Evolutionary conservation across 1,140 invertebrate genomes (phyloP).

Genomic region (Heliconius nattereri): DNA sequence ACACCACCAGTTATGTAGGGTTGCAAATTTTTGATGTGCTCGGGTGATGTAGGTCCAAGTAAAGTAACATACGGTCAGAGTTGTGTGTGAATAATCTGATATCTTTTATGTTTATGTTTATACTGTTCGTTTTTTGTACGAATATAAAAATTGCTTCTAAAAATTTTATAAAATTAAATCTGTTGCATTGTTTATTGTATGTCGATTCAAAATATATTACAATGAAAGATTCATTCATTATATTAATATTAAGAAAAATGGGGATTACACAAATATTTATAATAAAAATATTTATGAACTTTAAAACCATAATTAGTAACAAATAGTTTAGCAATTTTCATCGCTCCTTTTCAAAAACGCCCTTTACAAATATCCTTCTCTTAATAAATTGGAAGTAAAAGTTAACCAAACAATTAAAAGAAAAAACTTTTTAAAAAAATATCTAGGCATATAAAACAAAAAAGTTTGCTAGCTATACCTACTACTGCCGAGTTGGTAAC

Average conservation of each 20-base stretch:
- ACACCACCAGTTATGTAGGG: constrained; percentile 38
- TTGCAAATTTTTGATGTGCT: constrained; percentile 14
- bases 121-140: not conserved
- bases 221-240: too few species aligned
- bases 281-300: too few species aligned
- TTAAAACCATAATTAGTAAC: not conserved
- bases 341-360: not conserved
- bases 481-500: not conserved
- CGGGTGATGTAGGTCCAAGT: constrained; percentile 8
- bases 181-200: not conserved
- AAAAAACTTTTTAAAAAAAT: not conserved
- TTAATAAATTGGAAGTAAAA: not conserved
- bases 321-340: not conserved
- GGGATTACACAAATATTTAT: too few species aligned
- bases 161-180: too few species aligned
- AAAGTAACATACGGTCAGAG: constrained; percentile 13
- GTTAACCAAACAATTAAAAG: not conserved
- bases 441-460: not conserved
- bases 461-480: not conserved
- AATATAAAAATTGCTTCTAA: not conserved
- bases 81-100: not conserved
- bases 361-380: not conserved
- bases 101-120: not conserved
- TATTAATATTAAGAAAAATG: not conserved
- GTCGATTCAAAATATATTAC: not conserved